Evolutionary conservation across 2,888 invertebrate genomes (phyloP).

Genomic region (Parnassius orleans): DNA sequence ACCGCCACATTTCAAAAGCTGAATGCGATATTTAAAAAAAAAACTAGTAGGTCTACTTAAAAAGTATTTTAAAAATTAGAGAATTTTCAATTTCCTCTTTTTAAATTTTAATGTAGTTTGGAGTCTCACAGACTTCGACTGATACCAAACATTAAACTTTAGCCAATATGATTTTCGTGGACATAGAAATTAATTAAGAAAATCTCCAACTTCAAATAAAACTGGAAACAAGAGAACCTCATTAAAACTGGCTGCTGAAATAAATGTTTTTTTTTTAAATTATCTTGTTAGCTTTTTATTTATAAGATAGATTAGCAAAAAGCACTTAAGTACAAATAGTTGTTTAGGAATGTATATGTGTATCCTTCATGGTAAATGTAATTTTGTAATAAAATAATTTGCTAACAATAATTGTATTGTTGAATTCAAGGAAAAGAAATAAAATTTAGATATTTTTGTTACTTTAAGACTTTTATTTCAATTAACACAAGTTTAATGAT

Average conservation of each 20-base stretch:
- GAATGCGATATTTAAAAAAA: too few relatives aligned
- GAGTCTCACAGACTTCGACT: not conserved
- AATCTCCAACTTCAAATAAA: too few relatives aligned
- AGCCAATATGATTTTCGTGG: not conserved
- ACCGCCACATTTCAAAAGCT: too few relatives aligned
- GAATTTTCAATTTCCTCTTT: too few relatives aligned
- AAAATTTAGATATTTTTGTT: conserved; percentile 74
- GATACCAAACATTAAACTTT: conserved; percentile 1
- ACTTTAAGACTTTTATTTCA: conserved; percentile 54
- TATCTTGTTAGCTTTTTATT: conserved; percentile 16
- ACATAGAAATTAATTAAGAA: too few relatives aligned
- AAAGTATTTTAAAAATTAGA: too few relatives aligned
- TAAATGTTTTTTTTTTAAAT: not conserved
- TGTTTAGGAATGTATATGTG: conserved; percentile 37
- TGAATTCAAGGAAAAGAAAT: conserved; percentile 45
- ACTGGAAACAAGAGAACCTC: too few relatives aligned
- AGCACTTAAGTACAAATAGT: conserved; percentile 75
- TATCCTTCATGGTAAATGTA: conserved; percentile 35
- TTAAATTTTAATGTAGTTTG: not conserved
- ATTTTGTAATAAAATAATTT: conserved; percentile 42
- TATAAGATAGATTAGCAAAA: conserved; percentile 36
- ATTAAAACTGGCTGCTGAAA: not conserved
- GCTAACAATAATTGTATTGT: conserved; percentile 47
- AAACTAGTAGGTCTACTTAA: too few relatives aligned
- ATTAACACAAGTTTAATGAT: conserved; percentile 24